A percentile compares a stretch with the other conserved stretches of the same genome.
phyloP scores from a whole-genome alignment of 2,888 invertebrate genomes.

The Chymomyza fuscimana region DNA sequence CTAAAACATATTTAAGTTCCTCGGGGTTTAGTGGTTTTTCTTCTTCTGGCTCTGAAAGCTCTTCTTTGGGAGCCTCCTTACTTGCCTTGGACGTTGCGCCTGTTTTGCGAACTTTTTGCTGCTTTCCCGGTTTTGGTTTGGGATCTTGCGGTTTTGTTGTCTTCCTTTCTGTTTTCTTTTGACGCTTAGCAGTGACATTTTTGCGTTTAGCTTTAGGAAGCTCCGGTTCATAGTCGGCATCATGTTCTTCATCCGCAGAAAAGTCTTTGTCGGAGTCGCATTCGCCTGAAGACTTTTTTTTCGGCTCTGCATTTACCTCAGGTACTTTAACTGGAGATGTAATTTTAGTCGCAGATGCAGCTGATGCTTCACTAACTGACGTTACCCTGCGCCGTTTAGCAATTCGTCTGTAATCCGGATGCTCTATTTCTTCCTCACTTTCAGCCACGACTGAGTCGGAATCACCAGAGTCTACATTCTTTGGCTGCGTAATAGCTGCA shows the following conservation, averaged over 20 bases:
- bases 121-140: slow-evolving; percentile 18
- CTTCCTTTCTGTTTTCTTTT: slow-evolving; percentile 16
- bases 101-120: slow-evolving; percentile 20
- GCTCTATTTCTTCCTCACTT: slow-evolving; percentile 83
- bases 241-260: slow-evolving; percentile 47
- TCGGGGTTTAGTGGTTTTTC: slow-evolving; percentile 62
- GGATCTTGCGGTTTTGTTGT: slow-evolving; percentile 16
- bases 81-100: slow-evolving; percentile 1
- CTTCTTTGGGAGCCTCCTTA: not conserved
- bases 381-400: slow-evolving; percentile 81
- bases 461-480: slow-evolving; percentile 78
- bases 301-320: not conserved
- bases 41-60: slow-evolving; percentile 28
- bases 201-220: slow-evolving; percentile 18
- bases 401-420: slow-evolving; percentile 81
- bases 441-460: slow-evolving; percentile 86
- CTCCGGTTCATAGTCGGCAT: slow-evolving; percentile 46
- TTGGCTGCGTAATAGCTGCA: not conserved
- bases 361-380: slow-evolving; percentile 25
- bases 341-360: not conserved
- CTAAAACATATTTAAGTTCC: slow-evolving; percentile 71
- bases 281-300: not conserved
- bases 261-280: slow-evolving; percentile 29
- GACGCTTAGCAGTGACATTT: slow-evolving; percentile 49
- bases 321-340: slow-evolving; percentile 3